phyloP scores from a whole-genome alignment of 2,888 invertebrate genomes.

The Eucriotettix oculatus region DNA sequence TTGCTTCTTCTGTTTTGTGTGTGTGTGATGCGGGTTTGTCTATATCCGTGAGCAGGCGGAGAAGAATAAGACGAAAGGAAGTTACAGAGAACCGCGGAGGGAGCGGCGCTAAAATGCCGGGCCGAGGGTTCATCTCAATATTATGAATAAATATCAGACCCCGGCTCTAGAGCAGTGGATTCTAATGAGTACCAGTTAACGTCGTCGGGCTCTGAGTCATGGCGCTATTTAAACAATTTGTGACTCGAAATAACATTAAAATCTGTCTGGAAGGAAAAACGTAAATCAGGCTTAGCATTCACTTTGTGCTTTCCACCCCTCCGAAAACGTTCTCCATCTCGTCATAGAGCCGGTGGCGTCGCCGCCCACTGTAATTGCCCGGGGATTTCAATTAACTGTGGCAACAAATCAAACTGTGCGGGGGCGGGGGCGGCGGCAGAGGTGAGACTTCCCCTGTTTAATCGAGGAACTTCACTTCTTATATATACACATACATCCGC shows the following conservation, averaged over 20 bases:
- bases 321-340: constrained; percentile 1
- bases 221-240: constrained; percentile 36
- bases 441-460: background rate
- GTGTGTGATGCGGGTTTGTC: too few species aligned
- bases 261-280: constrained; percentile 29
- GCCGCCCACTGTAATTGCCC: constrained; percentile 26
- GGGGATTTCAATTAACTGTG: constrained; percentile 34
- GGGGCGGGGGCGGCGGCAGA: background rate
- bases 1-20: too few species aligned
- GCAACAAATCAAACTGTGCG: constrained; percentile 30
- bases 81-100: background rate
- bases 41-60: too few species aligned
- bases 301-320: constrained; percentile 5
- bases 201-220: constrained; percentile 31
- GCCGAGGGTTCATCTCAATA: constrained; percentile 27
- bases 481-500: background rate
- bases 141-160: constrained; percentile 32
- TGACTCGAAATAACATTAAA: constrained; percentile 35
- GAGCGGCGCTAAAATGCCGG: background rate
- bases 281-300: constrained; percentile 32
- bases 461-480: background rate
- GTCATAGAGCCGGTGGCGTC: constrained; percentile 14
- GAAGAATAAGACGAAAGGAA: background rate
- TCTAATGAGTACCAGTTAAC: constrained; percentile 32
- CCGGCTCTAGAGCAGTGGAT: constrained; percentile 16